phyloP scores from a whole-genome alignment of 2,113 vertebrate genomes.

The Ciconia stormi region DNA sequence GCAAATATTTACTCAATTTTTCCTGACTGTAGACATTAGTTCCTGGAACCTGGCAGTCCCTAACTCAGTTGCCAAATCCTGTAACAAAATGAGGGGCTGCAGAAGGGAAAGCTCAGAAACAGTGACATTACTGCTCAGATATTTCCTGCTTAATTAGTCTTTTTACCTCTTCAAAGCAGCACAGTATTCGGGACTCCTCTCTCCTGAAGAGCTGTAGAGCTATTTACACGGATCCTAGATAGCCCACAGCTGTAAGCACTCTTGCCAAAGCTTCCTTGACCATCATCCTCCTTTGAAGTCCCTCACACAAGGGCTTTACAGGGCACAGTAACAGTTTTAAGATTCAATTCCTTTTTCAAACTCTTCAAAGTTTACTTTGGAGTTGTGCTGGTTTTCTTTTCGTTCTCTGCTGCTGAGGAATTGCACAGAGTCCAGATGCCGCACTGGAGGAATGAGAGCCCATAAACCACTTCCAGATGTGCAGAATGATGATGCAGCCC shows the following conservation, averaged over 20 bases:
- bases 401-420: slow-evolving; percentile 42
- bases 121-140: slow-evolving; percentile 13
- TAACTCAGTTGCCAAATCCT: neutral
- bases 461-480: slow-evolving; percentile 79
- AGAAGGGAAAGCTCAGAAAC: slow-evolving; percentile 15
- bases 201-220: slow-evolving; percentile 54
- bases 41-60: slow-evolving; percentile 1
- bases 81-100: slow-evolving; percentile 43
- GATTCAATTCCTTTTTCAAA: slow-evolving; percentile 27
- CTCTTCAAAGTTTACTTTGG: slow-evolving; percentile 53
- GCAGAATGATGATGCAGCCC: slow-evolving; percentile 26
- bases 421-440: slow-evolving; percentile 27
- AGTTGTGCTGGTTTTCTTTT: slow-evolving; percentile 57
- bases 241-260: slow-evolving; percentile 30
- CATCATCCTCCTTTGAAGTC: slow-evolving; percentile 55
- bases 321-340: slow-evolving; percentile 40
- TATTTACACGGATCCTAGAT: slow-evolving; percentile 32
- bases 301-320: slow-evolving; percentile 13
- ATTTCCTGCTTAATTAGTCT: slow-evolving; percentile 60
- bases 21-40: neutral
- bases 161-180: slow-evolving; percentile 76
- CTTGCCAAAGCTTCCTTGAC: slow-evolving; percentile 32
- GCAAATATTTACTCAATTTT: slow-evolving; percentile 2
- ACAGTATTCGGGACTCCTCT: slow-evolving; percentile 12
- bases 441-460: slow-evolving; percentile 35